Conservation (phyloP, 2,888 invertebrate genomes). For the Eristalis intricaria region DNA sequence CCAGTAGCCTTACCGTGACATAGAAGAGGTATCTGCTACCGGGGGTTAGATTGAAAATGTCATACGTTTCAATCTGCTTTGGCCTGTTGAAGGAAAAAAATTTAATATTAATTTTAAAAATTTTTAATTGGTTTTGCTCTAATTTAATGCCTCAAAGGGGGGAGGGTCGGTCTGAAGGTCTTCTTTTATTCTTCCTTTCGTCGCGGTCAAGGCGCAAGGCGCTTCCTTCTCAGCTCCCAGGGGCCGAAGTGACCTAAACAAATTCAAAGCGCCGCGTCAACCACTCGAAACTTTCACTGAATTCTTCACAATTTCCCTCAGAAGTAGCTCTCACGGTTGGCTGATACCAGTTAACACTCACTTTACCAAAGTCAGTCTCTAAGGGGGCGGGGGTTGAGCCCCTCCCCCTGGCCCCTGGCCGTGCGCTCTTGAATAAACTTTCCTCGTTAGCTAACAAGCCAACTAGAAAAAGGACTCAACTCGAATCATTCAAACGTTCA, state of each 20-base stretch:
- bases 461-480: slow-evolving; percentile 6
- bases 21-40: slow-evolving; percentile 83
- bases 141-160: too few species aligned
- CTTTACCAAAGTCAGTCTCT: not conserved
- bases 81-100: slow-evolving; percentile 77
- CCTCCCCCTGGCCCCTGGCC: too few species aligned
- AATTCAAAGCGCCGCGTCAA: not conserved
- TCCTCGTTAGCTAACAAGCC: not conserved
- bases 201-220: too few species aligned
- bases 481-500: not conserved
- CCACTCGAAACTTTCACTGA: slow-evolving; percentile 2
- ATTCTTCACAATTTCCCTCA: slow-evolving; percentile 9
- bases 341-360: slow-evolving; percentile 11
- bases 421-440: not conserved
- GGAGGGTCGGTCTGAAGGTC: too few species aligned
- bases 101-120: too few species aligned
- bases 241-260: not conserved
- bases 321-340: slow-evolving; percentile 5
- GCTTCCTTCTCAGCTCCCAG: not conserved
- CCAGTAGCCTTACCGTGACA: slow-evolving; percentile 83
- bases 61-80: slow-evolving; percentile 81
- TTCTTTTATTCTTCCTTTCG: too few species aligned
- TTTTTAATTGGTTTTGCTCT: too few species aligned
- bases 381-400: too few species aligned
- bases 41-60: slow-evolving; percentile 82